Conservation (phyloP, 2,888 invertebrate genomes). For the Charanyca ferruginea region DNA sequence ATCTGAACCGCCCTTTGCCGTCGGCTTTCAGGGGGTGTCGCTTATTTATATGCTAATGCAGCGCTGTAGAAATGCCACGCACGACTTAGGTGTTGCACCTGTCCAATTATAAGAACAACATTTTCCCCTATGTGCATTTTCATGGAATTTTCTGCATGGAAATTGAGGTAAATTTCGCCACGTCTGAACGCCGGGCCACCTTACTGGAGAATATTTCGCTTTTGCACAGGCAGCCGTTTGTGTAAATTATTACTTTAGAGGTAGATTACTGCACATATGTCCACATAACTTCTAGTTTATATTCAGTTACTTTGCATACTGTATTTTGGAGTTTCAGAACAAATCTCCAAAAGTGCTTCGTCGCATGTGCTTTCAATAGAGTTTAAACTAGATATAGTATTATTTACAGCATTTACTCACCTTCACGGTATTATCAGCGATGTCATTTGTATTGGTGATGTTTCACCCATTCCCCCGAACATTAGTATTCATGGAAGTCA, state of each 20-base stretch:
- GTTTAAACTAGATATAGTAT: conserved; percentile 53
- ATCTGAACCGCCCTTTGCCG: conserved; percentile 76
- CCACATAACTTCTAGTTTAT: conserved; percentile 50
- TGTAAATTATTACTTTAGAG: conserved; percentile 76
- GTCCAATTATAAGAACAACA: conserved; percentile 89
- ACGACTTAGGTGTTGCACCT: conserved; percentile 87
- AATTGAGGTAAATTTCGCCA: conserved; percentile 81
- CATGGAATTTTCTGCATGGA: conserved; percentile 85
- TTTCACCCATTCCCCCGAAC: conserved; percentile 77
- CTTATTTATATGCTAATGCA: conserved; percentile 90
- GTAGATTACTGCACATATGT: conserved; percentile 61
- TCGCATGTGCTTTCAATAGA: conserved; percentile 11
- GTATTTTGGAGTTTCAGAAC: conserved; percentile 48
- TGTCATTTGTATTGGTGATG: conserved; percentile 82
- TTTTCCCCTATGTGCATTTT: conserved; percentile 86
- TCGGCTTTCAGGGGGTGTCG: conserved; percentile 78
- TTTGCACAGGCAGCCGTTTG: conserved; percentile 70
- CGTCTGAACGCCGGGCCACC: conserved; percentile 72
- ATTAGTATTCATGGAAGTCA: conserved; percentile 90
- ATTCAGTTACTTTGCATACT: conserved; percentile 54
- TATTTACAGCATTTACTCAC: conserved; percentile 65
- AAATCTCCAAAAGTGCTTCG: conserved; percentile 41
- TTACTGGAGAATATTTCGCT: conserved; percentile 72
- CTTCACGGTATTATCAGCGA: conserved; percentile 76
- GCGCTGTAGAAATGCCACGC: conserved; percentile 84